Conservation (phyloP, 2,888 invertebrate species). For the Conops quadrifasciatus region DNA sequence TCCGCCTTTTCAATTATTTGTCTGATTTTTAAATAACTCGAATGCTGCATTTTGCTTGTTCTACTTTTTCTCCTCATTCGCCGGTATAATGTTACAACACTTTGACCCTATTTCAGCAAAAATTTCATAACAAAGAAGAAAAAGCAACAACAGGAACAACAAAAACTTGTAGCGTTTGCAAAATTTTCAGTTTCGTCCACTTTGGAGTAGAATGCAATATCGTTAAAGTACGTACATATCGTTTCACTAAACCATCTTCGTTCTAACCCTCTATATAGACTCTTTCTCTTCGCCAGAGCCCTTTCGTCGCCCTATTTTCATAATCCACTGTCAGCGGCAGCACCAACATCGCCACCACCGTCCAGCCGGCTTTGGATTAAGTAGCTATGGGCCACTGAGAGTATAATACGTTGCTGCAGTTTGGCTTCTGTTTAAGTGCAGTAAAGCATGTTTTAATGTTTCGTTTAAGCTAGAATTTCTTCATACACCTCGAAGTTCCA, state of each 20-base stretch:
- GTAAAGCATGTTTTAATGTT: slow-evolving; percentile 20
- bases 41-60: no score
- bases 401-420: slow-evolving; percentile 21
- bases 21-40: no score
- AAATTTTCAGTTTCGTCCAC: slow-evolving; percentile 13
- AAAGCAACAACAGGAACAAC: neutral
- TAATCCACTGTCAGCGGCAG: slow-evolving; percentile 9
- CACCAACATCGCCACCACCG: neutral
- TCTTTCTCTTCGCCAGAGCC: neutral
- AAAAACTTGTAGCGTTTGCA: slow-evolving; percentile 10
- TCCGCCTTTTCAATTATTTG: no score
- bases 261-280: neutral
- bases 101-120: slow-evolving; percentile 20
- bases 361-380: slow-evolving; percentile 1
- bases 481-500: neutral
- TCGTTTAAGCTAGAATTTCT: slow-evolving; percentile 13
- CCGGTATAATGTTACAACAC: slow-evolving; percentile 1
- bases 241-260: no score
- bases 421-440: slow-evolving; percentile 18
- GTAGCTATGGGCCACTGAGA: neutral
- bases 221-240: no score
- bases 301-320: slow-evolving; percentile 3
- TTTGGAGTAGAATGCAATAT: no score
- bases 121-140: slow-evolving; percentile 9
- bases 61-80: neutral